Evolutionary conservation across 2,113 vertebrate genomes (phyloP), one percentile per base, ranked within the genome.

Genomic region (Peromyscus leucopus): DNA sequence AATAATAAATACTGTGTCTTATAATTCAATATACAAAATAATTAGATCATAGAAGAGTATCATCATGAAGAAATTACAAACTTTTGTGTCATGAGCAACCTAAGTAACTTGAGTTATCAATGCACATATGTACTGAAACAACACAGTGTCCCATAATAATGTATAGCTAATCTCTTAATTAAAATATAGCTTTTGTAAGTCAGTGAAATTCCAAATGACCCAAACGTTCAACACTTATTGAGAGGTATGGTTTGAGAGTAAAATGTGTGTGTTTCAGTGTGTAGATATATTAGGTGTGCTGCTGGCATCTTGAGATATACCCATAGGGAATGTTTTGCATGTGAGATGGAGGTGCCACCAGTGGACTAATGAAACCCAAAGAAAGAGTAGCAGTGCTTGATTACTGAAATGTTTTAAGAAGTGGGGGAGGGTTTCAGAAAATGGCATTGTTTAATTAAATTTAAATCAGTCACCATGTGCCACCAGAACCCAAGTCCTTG

Each of bases 361-460:
- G 69, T 57, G 36, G 91, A 69, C 72, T 85, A 94, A 92, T 63
- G 63, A 90, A 78, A 90, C 39, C 31, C 55, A 90, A 57, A 80
- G n/a, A 75, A 67, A 83, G 36, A 71, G 2, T 11, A 42, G 36
- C 84, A 90, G 46, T 96, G 55, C 24, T 88, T 42, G 26, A 39
- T 84, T 84, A 51, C 69, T 59, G 21, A 88, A 89, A 97, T 72
- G 15, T 5, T 59, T 79, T 24, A 69, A 86, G 84, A 93, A 75
- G 51, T 79, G n/a, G 51, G 22, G n/a, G 39, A 76, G 19, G 33
- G 28, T 86, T 12, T 85, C 59, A 88, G 39, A 6, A 8, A 84
- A 76, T 90, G 79, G 4, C 10, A 55, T 4, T 69, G 65, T 67
- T 74, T 48, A 71, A 76, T 96, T 87, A 86, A 28, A 36, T 72